phyloP scores from a whole-genome alignment of 2,113 vertebrate genomes.

The Limanda limanda region DNA sequence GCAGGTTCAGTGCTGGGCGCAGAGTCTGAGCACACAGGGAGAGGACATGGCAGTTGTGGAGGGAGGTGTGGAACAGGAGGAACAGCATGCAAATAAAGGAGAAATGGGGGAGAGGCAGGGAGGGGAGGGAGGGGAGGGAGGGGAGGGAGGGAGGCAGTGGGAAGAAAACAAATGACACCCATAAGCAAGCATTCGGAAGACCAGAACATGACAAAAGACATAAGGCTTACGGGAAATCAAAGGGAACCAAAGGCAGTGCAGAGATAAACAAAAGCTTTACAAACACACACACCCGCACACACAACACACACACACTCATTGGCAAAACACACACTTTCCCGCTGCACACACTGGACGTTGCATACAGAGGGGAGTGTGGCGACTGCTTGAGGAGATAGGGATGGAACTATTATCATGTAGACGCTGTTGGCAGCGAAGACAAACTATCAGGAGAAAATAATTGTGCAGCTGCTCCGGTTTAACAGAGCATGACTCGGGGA shows the following conservation, averaged over 20 bases:
- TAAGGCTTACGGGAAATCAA: slow-evolving; percentile 75
- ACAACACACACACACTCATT: slow-evolving; percentile 14
- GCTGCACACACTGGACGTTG: slow-evolving; percentile 44
- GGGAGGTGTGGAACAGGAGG: slow-evolving; percentile 82
- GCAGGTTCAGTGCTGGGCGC: slow-evolving; percentile 85
- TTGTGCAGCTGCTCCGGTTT: slow-evolving; percentile 25
- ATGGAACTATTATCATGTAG: slow-evolving; percentile 39
- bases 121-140: slow-evolving; percentile 21
- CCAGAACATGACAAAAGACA: slow-evolving; percentile 82
- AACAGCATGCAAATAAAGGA: slow-evolving; percentile 84
- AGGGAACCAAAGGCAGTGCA: slow-evolving; percentile 69
- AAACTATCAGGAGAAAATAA: slow-evolving; percentile 50
- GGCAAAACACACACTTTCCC: not conserved
- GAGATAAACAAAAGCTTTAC: slow-evolving; percentile 72
- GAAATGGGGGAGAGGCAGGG: slow-evolving; percentile 62
- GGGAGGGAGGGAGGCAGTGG: slow-evolving; percentile 17
- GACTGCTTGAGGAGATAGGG: slow-evolving; percentile 49
- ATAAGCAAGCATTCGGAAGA: slow-evolving; percentile 85
- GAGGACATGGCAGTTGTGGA: slow-evolving; percentile 74
- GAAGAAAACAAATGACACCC: slow-evolving; percentile 83
- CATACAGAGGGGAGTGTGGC: slow-evolving; percentile 35
- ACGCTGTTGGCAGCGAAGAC: slow-evolving; percentile 40
- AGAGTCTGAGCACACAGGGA: slow-evolving; percentile 83
- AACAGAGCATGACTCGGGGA: slow-evolving; percentile 6
- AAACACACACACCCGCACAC: slow-evolving; percentile 13